Percentiles rank a stretch among this genome's conserved stretches.
Conservation (phyloP, 2,888 invertebrate genomes). For the Xanthia icteritia region DNA sequence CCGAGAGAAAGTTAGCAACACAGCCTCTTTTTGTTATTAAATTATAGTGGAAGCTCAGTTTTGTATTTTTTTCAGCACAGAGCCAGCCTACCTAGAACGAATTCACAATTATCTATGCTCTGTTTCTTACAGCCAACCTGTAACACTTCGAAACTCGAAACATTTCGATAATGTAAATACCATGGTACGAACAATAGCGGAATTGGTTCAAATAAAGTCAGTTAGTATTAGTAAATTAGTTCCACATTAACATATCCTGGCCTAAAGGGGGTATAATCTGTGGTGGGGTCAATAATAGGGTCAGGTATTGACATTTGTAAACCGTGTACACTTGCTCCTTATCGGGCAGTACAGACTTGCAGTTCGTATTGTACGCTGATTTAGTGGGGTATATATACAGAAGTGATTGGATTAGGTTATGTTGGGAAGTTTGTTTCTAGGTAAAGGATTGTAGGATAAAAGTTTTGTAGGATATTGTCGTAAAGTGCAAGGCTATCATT, state of each 20-base stretch:
- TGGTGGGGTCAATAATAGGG: constrained; percentile 73
- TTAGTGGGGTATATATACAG: constrained; percentile 2
- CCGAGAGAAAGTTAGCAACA: constrained; percentile 41
- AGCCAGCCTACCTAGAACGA: constrained; percentile 53
- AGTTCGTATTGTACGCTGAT: constrained; percentile 59
- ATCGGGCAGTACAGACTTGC: constrained; percentile 57
- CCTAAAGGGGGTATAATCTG: constrained; percentile 64
- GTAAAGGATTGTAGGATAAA: constrained; percentile 3
- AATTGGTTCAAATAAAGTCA: constrained; percentile 56
- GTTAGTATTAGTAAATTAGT: constrained; percentile 65
- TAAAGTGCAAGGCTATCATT: not conserved
- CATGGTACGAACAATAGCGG: constrained; percentile 44
- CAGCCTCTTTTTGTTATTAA: constrained; percentile 39
- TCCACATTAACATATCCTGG: constrained; percentile 61
- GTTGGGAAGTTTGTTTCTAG: not conserved
- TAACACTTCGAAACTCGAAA: constrained; percentile 20
- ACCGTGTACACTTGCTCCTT: constrained; percentile 74
- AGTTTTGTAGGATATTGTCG: not conserved
- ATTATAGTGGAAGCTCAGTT: constrained; percentile 37
- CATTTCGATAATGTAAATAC: constrained; percentile 50
- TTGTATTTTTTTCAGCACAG: constrained; percentile 52
- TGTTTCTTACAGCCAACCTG: constrained; percentile 37
- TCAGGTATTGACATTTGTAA: constrained; percentile 82
- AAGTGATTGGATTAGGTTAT: constrained; percentile 21
- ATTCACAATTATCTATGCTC: constrained; percentile 56